Percentiles rank a stretch among this genome's conserved stretches.
Evolutionary conservation across 2,888 invertebrate species (phyloP).

Genomic region (Archaeoteleia sp.): DNA sequence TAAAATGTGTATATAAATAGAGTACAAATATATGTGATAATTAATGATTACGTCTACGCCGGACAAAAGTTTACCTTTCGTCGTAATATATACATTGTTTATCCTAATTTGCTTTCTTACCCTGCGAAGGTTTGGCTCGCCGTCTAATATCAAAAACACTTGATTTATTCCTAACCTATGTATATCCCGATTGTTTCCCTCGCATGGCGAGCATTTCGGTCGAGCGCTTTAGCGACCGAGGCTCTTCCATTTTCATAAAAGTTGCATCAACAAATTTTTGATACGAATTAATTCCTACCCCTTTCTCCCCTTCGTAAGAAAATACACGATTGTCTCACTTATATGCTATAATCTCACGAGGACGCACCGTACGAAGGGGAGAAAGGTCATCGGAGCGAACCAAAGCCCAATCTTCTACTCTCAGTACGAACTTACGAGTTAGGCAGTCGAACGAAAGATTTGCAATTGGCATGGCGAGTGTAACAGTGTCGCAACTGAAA

Average conservation of each 20-base stretch:
- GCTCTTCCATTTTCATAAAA: constrained; percentile 30
- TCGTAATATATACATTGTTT: constrained; percentile 55
- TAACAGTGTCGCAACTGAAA: constrained; percentile 51
- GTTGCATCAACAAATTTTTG: constrained; percentile 15
- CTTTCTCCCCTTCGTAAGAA: constrained; percentile 47
- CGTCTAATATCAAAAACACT: constrained; percentile 14
- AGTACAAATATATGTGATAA: constrained; percentile 71
- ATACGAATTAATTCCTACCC: constrained; percentile 20
- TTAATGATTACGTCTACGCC: constrained; percentile 53
- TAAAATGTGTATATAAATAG: constrained; percentile 72
- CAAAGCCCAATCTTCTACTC: constrained; percentile 51
- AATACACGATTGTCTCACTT: constrained; percentile 43
- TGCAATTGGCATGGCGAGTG: constrained; percentile 54
- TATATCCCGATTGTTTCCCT: constrained; percentile 26
- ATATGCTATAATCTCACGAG: constrained; percentile 51
- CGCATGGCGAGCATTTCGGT: constrained; percentile 37
- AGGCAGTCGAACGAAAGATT: constrained; percentile 55
- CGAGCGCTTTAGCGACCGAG: constrained; percentile 17
- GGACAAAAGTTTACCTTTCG: constrained; percentile 51
- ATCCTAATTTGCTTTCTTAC: constrained; percentile 41
- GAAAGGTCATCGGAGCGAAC: constrained; percentile 45
- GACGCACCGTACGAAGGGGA: constrained; percentile 43
- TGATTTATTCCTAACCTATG: constrained; percentile 1
- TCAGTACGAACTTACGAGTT: constrained; percentile 49
- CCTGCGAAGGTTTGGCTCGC: constrained; percentile 47